phyloP scores from a whole-genome alignment of 2,113 vertebrate genomes.

The Chloroceryle aenea region DNA sequence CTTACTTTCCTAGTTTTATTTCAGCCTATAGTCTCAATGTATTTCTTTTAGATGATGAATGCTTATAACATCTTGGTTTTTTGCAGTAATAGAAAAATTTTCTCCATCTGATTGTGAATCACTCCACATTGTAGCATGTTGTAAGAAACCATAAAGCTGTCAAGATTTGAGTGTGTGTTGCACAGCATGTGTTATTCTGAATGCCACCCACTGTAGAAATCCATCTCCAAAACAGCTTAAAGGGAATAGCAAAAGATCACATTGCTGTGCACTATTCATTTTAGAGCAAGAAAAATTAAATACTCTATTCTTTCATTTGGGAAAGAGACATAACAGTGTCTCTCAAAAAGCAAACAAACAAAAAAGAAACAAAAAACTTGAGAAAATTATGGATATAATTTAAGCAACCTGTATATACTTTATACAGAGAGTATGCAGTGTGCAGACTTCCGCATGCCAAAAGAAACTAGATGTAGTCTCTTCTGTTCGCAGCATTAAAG shows the following conservation, averaged over 20 bases:
- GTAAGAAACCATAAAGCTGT: background rate
- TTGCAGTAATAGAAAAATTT: conserved; percentile 6
- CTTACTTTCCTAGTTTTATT: conserved; percentile 1
- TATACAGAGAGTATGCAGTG: background rate
- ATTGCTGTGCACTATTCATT: background rate
- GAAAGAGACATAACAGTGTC: background rate
- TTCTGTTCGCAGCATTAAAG: background rate
- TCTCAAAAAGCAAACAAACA: background rate
- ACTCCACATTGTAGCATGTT: background rate
- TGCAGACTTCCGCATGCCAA: background rate
- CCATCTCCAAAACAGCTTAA: background rate
- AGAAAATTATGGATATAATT: background rate
- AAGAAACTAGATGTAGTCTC: background rate
- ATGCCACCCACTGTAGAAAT: conserved; percentile 18
- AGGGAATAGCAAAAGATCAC: background rate
- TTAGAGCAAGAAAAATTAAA: background rate
- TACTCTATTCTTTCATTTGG: background rate
- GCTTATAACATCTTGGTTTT: background rate
- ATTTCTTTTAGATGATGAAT: conserved; percentile 23
- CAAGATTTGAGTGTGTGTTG: background rate
- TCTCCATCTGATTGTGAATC: background rate
- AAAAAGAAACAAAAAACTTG: background rate
- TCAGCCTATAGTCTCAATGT: background rate
- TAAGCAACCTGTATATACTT: background rate
- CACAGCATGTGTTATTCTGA: background rate